Percentiles rank a stretch among this genome's conserved stretches.
Evolutionary conservation across 2,113 vertebrate species (phyloP).

Genomic region (Sturnus vulgaris): DNA sequence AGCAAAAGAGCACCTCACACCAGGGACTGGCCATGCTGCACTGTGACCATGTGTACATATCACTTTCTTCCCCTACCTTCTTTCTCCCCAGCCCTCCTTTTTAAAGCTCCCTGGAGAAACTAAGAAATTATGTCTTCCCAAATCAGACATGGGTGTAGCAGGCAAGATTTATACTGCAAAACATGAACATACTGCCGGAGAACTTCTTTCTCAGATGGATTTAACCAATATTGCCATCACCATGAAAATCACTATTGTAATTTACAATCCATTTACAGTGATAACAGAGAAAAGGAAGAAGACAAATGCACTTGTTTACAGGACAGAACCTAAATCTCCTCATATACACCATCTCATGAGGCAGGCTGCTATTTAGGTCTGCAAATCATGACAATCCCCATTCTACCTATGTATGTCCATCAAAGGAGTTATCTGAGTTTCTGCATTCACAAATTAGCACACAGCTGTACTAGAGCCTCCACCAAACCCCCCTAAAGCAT

Average conservation of each 20-base stretch:
- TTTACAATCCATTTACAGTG: neutral
- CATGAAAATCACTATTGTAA: neutral
- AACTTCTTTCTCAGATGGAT: neutral
- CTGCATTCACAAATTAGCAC: neutral
- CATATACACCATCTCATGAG: neutral
- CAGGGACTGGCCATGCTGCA: neutral
- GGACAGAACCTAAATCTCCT: neutral
- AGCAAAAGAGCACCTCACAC: neutral
- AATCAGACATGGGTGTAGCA: neutral
- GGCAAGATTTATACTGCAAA: neutral
- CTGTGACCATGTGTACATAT: neutral
- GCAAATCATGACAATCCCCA: neutral
- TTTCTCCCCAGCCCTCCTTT: rapidly evolving
- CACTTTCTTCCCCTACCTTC: neutral
- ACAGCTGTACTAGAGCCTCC: neutral
- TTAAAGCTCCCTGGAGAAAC: neutral
- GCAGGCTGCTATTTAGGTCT: neutral
- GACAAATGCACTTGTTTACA: neutral
- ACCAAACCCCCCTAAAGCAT: neutral
- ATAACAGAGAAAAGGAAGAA: neutral
- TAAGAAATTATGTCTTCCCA: neutral
- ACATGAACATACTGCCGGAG: neutral
- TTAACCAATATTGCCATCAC: neutral
- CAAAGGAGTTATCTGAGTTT: neutral
- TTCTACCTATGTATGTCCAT: neutral